phyloP scores from a whole-genome alignment of 2,888 invertebrate species.

The Kryphioiulus occultus region DNA sequence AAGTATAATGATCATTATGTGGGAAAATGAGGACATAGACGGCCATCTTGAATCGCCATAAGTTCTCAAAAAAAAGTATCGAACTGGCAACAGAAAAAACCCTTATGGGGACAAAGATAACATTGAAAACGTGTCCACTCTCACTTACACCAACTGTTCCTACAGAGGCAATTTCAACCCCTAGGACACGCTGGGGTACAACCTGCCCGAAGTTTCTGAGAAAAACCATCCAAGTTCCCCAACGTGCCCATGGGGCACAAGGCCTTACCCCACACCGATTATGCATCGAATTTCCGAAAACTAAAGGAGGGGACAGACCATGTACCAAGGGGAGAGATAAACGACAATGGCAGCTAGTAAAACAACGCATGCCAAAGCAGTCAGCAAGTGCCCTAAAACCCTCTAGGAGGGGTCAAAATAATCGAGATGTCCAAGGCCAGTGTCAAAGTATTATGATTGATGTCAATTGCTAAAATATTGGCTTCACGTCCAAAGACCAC shows the following conservation, averaged over 20 bases:
- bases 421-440: constrained; percentile 3
- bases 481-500: constrained; percentile 36
- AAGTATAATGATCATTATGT: neutral
- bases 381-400: neutral
- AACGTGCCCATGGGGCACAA: neutral
- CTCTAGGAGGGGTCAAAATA: neutral
- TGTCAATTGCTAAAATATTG: constrained; percentile 24
- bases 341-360: constrained; percentile 40
- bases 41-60: constrained; percentile 21
- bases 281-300: constrained; percentile 27
- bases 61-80: neutral
- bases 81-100: neutral
- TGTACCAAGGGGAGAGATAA: neutral
- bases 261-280: neutral
- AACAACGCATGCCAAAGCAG: constrained; percentile 17
- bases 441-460: constrained; percentile 36
- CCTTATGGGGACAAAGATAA: neutral
- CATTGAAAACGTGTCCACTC: neutral
- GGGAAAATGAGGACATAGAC: neutral
- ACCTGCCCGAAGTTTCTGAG: neutral
- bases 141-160: neutral
- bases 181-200: neutral
- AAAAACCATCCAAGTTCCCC: neutral
- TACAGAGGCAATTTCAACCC: neutral
- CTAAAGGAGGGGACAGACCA: neutral